These are phyloP conservation scores for Amphipyra berbera DNA, from an alignment of 2,888 invertebrate species.

Conservation along the genomic window DNA sequence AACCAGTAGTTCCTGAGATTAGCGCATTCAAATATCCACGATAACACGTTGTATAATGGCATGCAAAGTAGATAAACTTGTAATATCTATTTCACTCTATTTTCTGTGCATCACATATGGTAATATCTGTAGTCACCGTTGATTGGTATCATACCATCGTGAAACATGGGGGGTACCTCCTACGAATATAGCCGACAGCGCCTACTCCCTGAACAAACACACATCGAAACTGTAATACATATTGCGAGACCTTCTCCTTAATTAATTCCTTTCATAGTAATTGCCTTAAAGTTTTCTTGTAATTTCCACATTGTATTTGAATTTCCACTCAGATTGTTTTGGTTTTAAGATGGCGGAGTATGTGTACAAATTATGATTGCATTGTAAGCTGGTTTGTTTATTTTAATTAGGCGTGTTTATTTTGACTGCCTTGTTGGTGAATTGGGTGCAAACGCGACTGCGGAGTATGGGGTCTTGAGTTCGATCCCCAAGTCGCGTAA, in stretches of 20 bases:
- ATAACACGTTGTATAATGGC: too few species aligned
- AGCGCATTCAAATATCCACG: too few species aligned
- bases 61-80: too few species aligned
- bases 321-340: constrained; percentile 36
- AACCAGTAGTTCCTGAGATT: too few species aligned
- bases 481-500: too few species aligned
- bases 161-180: not conserved
- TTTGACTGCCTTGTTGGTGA: too few species aligned
- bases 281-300: constrained; percentile 56
- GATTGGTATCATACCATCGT: too few species aligned
- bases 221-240: constrained; percentile 13
- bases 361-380: constrained; percentile 8
- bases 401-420: constrained; percentile 10
- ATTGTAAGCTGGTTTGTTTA: constrained; percentile 15
- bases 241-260: constrained; percentile 24
- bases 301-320: constrained; percentile 49
- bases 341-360: constrained; percentile 12
- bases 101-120: too few species aligned
- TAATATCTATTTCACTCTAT: too few species aligned
- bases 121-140: too few species aligned
- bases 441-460: too few species aligned
- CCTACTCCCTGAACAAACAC: constrained; percentile 31
- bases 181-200: not conserved
- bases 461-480: too few species aligned
- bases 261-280: constrained; percentile 52